Percentiles rank a stretch among this genome's conserved stretches.
Conservation (phyloP, 2,797 vertebrate genomes). For the Aphelocoma californica region DNA sequence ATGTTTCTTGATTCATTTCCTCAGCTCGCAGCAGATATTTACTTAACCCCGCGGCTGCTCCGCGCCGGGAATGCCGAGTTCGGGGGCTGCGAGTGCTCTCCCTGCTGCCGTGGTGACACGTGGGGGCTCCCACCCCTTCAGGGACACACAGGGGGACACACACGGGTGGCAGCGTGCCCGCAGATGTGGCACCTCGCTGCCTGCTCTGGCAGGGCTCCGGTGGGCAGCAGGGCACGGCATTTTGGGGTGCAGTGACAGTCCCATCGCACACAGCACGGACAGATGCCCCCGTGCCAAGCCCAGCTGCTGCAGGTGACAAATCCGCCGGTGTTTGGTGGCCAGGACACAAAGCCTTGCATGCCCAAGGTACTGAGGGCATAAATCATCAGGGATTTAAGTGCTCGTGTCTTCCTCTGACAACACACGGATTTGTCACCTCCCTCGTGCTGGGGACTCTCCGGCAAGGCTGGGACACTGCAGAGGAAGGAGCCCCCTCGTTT, state of each 20-base stretch:
- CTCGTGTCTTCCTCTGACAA: rapidly evolving
- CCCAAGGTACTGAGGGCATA: background rate
- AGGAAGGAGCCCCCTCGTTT: background rate
- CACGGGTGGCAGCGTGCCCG: rapidly evolving
- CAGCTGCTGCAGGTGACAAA: background rate
- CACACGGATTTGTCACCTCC: background rate
- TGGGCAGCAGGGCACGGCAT: rapidly evolving
- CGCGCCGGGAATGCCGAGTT: constrained; percentile 53
- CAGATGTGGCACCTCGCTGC: background rate
- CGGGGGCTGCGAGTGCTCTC: constrained; percentile 35
- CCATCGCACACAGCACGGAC: rapidly evolving
- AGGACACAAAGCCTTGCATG: background rate
- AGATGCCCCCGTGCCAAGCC: background rate
- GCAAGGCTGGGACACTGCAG: background rate
- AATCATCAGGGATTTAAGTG: rapidly evolving
- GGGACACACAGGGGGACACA: background rate
- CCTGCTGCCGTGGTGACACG: background rate
- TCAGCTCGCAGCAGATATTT: constrained; percentile 72
- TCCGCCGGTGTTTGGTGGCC: background rate
- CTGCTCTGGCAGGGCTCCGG: background rate
- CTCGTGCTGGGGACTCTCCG: background rate
- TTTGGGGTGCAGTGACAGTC: background rate
- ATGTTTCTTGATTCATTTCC: constrained; percentile 72
- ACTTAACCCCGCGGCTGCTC: constrained; percentile 72
- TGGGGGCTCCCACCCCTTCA: background rate